Evolutionary conservation across 2,113 vertebrate genomes (phyloP).

Genomic region (Catagonus wagneri): DNA sequence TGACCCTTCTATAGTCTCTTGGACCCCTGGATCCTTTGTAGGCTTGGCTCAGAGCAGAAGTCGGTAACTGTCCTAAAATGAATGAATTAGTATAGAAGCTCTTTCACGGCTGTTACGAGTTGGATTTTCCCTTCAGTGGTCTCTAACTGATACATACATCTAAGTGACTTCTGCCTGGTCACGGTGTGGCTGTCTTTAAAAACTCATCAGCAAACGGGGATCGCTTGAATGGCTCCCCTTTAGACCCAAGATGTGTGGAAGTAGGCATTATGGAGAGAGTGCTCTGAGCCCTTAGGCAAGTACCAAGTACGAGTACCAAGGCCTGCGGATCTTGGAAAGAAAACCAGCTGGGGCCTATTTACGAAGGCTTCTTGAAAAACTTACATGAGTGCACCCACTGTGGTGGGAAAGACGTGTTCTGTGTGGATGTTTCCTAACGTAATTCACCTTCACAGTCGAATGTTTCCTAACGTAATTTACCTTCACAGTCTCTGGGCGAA

Average conservation of each 20-base stretch:
- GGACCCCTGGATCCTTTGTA: not conserved
- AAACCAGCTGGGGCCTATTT: not conserved
- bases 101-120: not conserved
- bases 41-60: not conserved
- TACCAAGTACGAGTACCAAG: not conserved
- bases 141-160: not conserved
- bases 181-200: not conserved
- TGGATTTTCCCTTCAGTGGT: constrained; percentile 31
- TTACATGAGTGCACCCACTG: rapidly evolving
- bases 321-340: not conserved
- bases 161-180: constrained; percentile 19
- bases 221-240: not conserved
- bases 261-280: not conserved
- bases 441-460: too few species aligned
- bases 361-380: not conserved
- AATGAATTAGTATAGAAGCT: not conserved
- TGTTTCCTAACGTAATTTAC: too few species aligned
- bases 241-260: not conserved
- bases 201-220: not conserved
- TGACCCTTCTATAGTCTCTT: not conserved
- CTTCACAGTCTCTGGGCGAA: not conserved
- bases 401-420: not conserved
- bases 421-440: not conserved
- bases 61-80: not conserved
- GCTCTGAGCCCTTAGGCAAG: not conserved